These are phyloP conservation scores for Villa cingulata DNA, from an alignment of 2,888 invertebrate genomes.

Conservation along the genomic window DNA sequence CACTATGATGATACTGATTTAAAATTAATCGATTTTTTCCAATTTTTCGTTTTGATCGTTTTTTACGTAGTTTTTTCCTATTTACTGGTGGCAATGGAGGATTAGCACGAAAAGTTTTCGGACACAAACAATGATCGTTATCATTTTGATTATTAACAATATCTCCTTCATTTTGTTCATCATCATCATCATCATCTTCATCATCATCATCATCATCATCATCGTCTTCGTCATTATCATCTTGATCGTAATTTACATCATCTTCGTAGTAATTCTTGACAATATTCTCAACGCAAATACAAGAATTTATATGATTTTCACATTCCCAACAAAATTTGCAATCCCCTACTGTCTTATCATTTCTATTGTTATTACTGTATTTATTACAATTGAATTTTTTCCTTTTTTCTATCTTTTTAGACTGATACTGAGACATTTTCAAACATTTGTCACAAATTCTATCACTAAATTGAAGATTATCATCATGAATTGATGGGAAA, in stretches of 20 bases:
- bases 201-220: not conserved
- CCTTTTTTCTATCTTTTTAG: not conserved
- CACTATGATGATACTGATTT: constrained; percentile 16
- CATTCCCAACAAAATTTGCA: constrained; percentile 21
- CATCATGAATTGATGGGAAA: constrained; percentile 17
- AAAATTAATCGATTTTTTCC: constrained; percentile 22
- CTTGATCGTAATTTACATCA: not conserved
- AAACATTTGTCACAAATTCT: not conserved
- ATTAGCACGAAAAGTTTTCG: not conserved
- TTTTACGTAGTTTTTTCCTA: constrained; percentile 17
- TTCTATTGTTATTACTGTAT: constrained; percentile 7
- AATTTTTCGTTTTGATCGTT: constrained; percentile 18
- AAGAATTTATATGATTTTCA: constrained; percentile 19
- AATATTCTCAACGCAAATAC: constrained; percentile 12
- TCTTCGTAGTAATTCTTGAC: no score
- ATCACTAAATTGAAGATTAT: not conserved
- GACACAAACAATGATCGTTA: constrained; percentile 9
- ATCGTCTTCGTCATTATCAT: not conserved
- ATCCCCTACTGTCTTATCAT: constrained; percentile 5
- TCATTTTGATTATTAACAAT: constrained; percentile 3
- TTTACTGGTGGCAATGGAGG: constrained; percentile 6
- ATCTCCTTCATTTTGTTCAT: not conserved
- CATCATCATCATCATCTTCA: not conserved
- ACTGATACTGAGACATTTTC: not conserved
- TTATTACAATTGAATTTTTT: not conserved